These are phyloP conservation scores for Denticeps clupeoides DNA, from an alignment of 2,797 vertebrate species.

Conservation along the genomic window DNA sequence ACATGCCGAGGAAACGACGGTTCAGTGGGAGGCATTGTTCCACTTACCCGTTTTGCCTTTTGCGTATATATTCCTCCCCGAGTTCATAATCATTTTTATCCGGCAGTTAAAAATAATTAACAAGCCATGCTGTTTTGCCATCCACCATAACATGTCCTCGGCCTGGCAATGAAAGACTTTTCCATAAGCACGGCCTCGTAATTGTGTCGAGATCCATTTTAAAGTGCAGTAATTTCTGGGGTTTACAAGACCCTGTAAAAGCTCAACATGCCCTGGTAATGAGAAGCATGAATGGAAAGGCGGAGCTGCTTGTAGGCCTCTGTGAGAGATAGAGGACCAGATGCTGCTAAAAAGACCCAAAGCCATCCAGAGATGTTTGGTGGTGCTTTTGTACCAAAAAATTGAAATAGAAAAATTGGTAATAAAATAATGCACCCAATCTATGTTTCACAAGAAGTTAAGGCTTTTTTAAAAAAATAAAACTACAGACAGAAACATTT, in stretches of 20 bases:
- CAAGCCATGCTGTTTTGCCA: conserved; percentile 64
- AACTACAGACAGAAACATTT: too few species aligned
- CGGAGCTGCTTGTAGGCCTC: conserved; percentile 45
- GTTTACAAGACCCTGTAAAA: conserved; percentile 70
- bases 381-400: too few species aligned
- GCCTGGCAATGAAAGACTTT: conserved; percentile 55
- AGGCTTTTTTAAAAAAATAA: too few species aligned
- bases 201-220: conserved; percentile 67
- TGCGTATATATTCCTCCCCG: conserved; percentile 50
- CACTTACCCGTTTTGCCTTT: conserved; percentile 44
- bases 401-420: too few species aligned
- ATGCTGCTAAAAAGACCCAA: conserved; percentile 11
- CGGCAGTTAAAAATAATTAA: conserved; percentile 70
- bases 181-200: conserved; percentile 56
- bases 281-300: conserved; percentile 63
- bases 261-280: conserved; percentile 61
- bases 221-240: conserved; percentile 69
- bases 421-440: too few species aligned
- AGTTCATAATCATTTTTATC: conserved; percentile 65
- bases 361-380: background rate
- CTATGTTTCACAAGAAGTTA: too few species aligned
- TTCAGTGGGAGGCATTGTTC: conserved; percentile 8
- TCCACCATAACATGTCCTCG: conserved; percentile 53
- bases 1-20: background rate
- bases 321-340: conserved; percentile 29